Evolutionary conservation across 2,113 vertebrate species (phyloP).

Genomic region (Phaethon lepturus): DNA sequence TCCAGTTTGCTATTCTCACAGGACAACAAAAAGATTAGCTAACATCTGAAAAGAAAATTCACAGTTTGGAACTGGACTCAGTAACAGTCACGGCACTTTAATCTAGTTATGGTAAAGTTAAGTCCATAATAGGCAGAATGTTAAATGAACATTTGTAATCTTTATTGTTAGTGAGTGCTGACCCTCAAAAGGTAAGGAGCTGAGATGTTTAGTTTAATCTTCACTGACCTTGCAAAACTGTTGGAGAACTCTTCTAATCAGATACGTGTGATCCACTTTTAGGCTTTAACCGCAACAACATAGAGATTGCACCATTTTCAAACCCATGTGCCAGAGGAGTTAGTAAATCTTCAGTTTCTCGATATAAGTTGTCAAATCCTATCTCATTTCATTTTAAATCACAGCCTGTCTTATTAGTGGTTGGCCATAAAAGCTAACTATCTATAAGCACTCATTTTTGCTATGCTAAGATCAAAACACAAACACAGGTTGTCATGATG

Average conservation of each 20-base stretch:
- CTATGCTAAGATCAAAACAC: not conserved
- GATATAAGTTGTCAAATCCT: not conserved
- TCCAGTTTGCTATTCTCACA: not conserved
- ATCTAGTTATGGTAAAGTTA: not conserved
- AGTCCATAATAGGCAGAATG: not conserved
- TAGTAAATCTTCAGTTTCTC: conserved; percentile 7
- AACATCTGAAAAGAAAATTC: not conserved
- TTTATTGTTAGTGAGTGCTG: not conserved
- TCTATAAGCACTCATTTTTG: not conserved
- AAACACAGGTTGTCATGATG: not conserved
- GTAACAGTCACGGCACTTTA: not conserved
- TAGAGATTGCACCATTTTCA: not conserved
- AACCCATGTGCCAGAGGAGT: not conserved
- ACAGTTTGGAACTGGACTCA: not conserved
- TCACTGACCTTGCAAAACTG: not conserved
- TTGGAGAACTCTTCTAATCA: not conserved
- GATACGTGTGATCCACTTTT: not conserved
- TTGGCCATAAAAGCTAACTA: not conserved
- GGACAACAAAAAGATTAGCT: not conserved
- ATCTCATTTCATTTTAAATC: not conserved
- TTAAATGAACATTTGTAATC: not conserved
- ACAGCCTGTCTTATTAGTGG: not conserved
- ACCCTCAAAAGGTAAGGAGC: not conserved
- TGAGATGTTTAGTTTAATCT: not conserved
- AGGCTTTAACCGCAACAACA: not conserved